These are phyloP conservation scores for Cassiopea andromeda DNA, from an alignment of 30 jellyfish, hydroid and myxozoan genomes.

Conservation along the genomic window DNA sequence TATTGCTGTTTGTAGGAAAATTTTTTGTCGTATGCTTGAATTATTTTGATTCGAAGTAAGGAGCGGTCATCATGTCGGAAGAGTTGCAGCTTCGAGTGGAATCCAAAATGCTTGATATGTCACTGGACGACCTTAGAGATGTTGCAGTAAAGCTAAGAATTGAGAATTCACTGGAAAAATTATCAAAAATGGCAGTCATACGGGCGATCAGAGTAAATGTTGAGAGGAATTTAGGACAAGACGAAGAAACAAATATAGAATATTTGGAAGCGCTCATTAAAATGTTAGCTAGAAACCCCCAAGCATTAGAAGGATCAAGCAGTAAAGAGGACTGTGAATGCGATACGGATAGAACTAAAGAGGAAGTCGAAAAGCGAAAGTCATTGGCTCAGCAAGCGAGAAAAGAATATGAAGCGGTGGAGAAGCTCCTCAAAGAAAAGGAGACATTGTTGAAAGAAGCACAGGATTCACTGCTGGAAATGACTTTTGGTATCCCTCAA, in stretches of 20 bases:
- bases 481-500: slow-evolving; percentile 5
- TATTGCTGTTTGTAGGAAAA: neutral
- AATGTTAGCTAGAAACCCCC: neutral
- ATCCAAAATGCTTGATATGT: neutral
- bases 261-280: neutral
- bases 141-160: neutral
- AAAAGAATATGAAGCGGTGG: neutral
- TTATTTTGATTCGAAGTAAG: neutral
- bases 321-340: slow-evolving; percentile 18
- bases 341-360: slow-evolving; percentile 2
- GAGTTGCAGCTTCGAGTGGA: neutral
- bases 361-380: neutral
- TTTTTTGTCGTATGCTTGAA: neutral
- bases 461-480: slow-evolving; percentile 42
- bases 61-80: neutral
- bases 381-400: neutral
- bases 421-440: neutral
- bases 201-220: neutral
- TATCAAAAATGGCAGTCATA: neutral
- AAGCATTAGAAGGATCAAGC: slow-evolving; percentile 16
- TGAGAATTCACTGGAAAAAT: neutral
- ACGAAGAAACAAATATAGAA: neutral
- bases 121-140: neutral
- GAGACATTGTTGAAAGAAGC: slow-evolving; percentile 4
- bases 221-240: neutral